Evolutionary conservation across 1,140 invertebrate species (phyloP).

Genomic region (Lucilia sericata): DNA sequence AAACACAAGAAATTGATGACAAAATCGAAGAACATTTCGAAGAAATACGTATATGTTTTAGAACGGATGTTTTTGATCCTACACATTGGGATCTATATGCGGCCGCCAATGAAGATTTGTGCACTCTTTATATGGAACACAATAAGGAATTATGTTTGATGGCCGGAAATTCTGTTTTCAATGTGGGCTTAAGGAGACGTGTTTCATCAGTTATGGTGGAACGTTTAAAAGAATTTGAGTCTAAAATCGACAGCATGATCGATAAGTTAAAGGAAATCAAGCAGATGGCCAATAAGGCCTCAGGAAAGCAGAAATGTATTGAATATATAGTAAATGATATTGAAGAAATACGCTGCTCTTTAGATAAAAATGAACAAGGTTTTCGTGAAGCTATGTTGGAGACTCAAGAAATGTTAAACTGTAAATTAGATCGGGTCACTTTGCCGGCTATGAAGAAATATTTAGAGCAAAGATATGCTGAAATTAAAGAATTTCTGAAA

Average conservation of each 20-base stretch:
- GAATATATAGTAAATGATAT: conserved; percentile 59
- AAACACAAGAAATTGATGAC: conserved; percentile 50
- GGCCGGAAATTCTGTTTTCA: conserved; percentile 57
- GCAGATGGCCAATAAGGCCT: conserved; percentile 48
- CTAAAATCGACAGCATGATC: conserved; percentile 52
- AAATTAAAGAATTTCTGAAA: conserved; percentile 52
- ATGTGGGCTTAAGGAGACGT: conserved; percentile 58
- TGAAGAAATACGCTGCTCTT: conserved; percentile 52
- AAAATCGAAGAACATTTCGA: conserved; percentile 57
- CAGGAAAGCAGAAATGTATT: conserved; percentile 56
- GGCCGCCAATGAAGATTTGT: conserved; percentile 56
- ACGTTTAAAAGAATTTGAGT: conserved; percentile 50
- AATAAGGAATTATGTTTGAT: conserved; percentile 59
- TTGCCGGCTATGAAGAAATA: conserved; percentile 64
- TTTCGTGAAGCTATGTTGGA: conserved; percentile 64
- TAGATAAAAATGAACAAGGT: conserved; percentile 53
- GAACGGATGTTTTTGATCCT: neutral
- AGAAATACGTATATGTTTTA: conserved; percentile 58
- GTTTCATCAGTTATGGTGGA: conserved; percentile 55
- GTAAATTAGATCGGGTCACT: conserved; percentile 63
- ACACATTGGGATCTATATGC: conserved; percentile 55
- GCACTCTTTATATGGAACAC: conserved; percentile 58
- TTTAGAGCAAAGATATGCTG: conserved; percentile 57
- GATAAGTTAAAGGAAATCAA: conserved; percentile 52
- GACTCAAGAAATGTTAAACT: conserved; percentile 64